A percentile compares a stretch with the other conserved stretches of the same genome.
Conservation (phyloP, 2,888 invertebrate species). For the Zhengitettix transpicula region DNA sequence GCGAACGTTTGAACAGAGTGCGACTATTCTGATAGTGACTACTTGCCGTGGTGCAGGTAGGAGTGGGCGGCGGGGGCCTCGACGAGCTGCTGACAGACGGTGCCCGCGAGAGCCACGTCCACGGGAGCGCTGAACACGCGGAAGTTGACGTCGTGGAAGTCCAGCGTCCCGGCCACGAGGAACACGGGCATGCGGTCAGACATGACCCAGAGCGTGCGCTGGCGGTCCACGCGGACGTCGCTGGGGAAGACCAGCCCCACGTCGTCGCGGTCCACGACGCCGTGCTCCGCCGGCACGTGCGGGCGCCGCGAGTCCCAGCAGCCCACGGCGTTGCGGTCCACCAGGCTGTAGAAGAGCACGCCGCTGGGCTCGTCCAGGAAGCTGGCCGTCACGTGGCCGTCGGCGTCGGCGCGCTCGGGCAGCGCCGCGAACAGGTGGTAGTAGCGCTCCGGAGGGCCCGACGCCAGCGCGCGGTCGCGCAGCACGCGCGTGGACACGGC, state of each 20-base stretch:
- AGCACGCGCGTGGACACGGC: conserved; percentile 59
- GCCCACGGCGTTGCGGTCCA: conserved; percentile 67
- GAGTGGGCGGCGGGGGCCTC: neutral
- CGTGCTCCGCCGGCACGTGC: conserved; percentile 41
- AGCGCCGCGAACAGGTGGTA: conserved; percentile 44
- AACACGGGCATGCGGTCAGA: conserved; percentile 73
- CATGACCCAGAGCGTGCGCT: conserved; percentile 57
- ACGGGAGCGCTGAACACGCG: conserved; percentile 54
- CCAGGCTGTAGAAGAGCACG: conserved; percentile 56
- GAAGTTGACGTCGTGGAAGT: conserved; percentile 63
- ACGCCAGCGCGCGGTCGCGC: conserved; percentile 47
- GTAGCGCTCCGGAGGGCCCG: conserved; percentile 46
- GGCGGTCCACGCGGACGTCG: conserved; percentile 55
- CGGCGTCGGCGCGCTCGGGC: conserved; percentile 37
- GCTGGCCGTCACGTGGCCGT: conserved; percentile 53
- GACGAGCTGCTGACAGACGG: conserved; percentile 45
- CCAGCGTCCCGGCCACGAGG: conserved; percentile 43
- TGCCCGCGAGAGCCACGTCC: conserved; percentile 46
- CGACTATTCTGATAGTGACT: no score
- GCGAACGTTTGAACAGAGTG: no score
- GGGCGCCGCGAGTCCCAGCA: conserved; percentile 61
- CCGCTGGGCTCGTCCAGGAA: conserved; percentile 54
- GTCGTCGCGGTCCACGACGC: conserved; percentile 56
- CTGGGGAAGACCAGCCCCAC: conserved; percentile 59
- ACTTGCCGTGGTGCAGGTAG: neutral